phyloP scores from a whole-genome alignment of 2,113 vertebrate species.

The chimpanzee (Pan troglodytes) region NHGRI_mPanTro3-v2.1_pri NC_072404.2:7188001-7188500 shows the following conservation, averaged over 20 bases:
- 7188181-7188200: rapidly evolving
- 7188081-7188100: not conserved
- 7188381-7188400: not conserved
- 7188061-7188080: not conserved
- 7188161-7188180: not conserved
- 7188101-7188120: not conserved
- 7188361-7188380: not conserved
- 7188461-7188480: not conserved
- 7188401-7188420: not conserved
- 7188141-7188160: not conserved
- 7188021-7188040: not conserved
- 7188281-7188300: not conserved
- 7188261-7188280: rapidly evolving
- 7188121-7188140: not conserved
- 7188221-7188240: not conserved
- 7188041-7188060: not conserved
- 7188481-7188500: not conserved
- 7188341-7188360: not conserved
- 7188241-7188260: not conserved
- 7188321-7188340: rapidly evolving
- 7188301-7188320: not conserved
- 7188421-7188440: not conserved
- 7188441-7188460: not conserved
- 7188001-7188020: rapidly evolving
- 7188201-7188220: not conserved